phyloP scores from a whole-genome alignment of 2,113 vertebrate genomes.

The Trachemys scripta region DNA sequence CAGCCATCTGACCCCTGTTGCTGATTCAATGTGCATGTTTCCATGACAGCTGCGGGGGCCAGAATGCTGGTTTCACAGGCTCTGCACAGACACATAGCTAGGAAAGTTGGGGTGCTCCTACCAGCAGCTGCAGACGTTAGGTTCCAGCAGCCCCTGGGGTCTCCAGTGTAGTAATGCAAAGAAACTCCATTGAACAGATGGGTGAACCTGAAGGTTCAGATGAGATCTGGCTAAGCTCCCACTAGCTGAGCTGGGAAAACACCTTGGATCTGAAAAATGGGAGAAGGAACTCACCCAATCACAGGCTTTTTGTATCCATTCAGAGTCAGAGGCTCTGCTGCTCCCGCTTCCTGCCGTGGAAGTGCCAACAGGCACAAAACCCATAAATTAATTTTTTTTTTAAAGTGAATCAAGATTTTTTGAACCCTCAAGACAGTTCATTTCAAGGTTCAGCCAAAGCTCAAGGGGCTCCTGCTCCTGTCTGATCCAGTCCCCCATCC shows the following conservation, averaged over 20 bases:
- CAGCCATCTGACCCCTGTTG: not conserved
- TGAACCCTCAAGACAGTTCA: not conserved
- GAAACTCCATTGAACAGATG: not conserved
- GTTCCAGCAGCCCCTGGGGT: too few species aligned
- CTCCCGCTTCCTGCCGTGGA: not conserved
- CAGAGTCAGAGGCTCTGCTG: not conserved
- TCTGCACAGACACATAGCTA: not conserved
- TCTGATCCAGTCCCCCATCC: not conserved
- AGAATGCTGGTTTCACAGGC: not conserved
- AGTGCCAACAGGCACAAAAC: not conserved
- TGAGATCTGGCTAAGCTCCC: not conserved
- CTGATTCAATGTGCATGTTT: not conserved
- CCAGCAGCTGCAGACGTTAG: not conserved
- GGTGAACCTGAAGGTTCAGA: too few species aligned
- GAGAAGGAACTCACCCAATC: not conserved
- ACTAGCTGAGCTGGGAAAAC: not conserved
- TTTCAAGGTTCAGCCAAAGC: not conserved
- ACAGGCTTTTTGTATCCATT: not conserved
- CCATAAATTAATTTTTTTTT: not conserved
- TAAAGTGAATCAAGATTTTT: not conserved
- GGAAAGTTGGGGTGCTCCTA: not conserved
- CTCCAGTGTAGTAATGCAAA: not conserved
- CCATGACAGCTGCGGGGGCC: not conserved
- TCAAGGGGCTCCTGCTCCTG: not conserved
- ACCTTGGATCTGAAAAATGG: not conserved